Percentiles rank a stretch among this genome's conserved stretches.
Conservation (phyloP, 2,797 vertebrate species). For the Syngnathus acus region DNA sequence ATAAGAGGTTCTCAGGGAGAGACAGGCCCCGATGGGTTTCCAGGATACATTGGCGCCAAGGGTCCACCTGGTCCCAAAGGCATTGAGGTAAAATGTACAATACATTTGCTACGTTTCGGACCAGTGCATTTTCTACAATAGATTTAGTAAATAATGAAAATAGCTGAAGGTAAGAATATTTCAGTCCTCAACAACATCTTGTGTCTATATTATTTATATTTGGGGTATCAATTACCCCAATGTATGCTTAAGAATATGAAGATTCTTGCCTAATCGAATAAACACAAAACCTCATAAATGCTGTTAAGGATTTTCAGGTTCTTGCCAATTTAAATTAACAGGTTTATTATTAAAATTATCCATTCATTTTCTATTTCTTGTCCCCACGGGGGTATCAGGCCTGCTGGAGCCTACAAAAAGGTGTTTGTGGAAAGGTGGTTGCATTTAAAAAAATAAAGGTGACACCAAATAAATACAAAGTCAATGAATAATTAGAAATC, state of each 20-base stretch:
- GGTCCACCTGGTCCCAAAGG: slow-evolving; percentile 68
- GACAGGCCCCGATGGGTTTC: slow-evolving; percentile 71
- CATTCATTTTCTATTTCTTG: too few species aligned
- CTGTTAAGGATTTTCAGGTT: not conserved
- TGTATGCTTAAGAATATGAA: not conserved
- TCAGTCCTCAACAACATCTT: not conserved
- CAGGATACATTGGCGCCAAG: slow-evolving; percentile 70
- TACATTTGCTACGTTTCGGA: not conserved
- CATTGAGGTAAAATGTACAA: slow-evolving; percentile 61
- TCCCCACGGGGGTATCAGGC: too few species aligned
- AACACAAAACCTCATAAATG: not conserved
- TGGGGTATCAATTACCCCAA: not conserved
- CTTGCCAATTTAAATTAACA: not conserved
- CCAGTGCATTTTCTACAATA: not conserved
- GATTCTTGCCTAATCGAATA: not conserved
- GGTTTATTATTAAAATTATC: too few species aligned
- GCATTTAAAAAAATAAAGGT: too few species aligned
- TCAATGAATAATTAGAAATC: too few species aligned
- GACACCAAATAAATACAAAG: too few species aligned
- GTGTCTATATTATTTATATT: not conserved
- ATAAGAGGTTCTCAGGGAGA: slow-evolving; percentile 68
- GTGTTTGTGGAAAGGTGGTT: too few species aligned
- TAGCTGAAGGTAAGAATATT: not conserved
- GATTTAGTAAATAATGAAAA: not conserved
- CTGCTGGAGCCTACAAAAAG: too few species aligned